Evolutionary conservation across 2,888 invertebrate species (phyloP), one percentile per base, ranked within the genome.

Genomic region (Aromia moschata): DNA sequence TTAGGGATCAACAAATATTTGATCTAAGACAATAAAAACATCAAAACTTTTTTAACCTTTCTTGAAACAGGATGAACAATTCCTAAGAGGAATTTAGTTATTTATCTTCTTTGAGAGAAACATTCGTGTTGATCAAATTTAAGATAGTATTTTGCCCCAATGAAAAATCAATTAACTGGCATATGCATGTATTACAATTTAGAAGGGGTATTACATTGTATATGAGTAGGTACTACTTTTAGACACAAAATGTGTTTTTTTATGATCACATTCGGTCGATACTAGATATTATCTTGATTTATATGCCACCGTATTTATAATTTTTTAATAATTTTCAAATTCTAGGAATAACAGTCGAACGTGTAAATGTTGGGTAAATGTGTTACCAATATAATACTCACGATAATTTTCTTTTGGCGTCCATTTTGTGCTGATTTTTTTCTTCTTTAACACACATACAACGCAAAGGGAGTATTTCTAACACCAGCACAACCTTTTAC

Each of bases 351-450:
- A 20, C 37, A n/a, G n/a, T 33, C 14, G 5, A 38, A 20, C 20
- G 20, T 49, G 11, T 20, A 40, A 37, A 20, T 20, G 20, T n/a
- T 9, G 36, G 40, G 44, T 14, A 49, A 51, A 30, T 37, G 33
- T 15, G 17, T 17, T 20, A 18, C n/a, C n/a, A n/a, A n/a, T 30
- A 49, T 54, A 57, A 31, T 54, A 70, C 70, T 70, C 62, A 71
- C 71, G 71, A 71, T 64, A 71, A 61, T 69, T 70, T 71, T 54
- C 71, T 62, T 64, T 64, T 68, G 60, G 68, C 68, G 58, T 68
- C 68, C 68, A 68, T 67, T 60, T 67, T 67, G 60, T 58, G 64
- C 62, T 58, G 43, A 12, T 40, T 59, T 54, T 25, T 57, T 36
- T 40, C 56, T 52, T 58, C 56, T 33, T 57, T 55, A 54, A 36